Evolutionary conservation across 1,140 invertebrate genomes (phyloP).

Genomic region (Acyrthosiphon pisum): DNA sequence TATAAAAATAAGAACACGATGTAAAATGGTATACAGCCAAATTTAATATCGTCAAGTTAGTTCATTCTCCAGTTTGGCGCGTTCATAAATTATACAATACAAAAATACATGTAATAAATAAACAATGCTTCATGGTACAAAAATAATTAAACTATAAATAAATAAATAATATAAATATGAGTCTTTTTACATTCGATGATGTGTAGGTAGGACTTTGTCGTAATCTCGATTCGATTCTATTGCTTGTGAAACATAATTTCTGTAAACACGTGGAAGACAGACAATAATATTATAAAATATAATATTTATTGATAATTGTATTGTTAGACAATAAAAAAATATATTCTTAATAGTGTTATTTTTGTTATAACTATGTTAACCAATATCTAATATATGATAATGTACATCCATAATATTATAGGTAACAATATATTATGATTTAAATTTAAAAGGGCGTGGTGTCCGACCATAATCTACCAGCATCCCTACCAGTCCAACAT

Average conservation of each 20-base stretch:
- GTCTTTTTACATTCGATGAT: constrained; percentile 19
- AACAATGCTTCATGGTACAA: background rate
- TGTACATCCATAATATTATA: background rate
- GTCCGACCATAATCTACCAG: background rate
- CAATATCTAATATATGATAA: background rate
- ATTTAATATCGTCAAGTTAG: background rate
- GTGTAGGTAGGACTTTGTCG: constrained; percentile 38
- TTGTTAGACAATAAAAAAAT: background rate
- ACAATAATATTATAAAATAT: background rate
- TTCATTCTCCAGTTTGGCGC: background rate
- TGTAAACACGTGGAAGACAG: background rate
- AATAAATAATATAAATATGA: constrained; percentile 25
- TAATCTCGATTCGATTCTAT: constrained; percentile 12
- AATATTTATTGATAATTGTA: no score
- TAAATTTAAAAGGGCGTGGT: background rate
- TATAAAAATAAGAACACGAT: background rate
- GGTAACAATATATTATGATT: background rate
- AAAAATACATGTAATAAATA: constrained; percentile 18
- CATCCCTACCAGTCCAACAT: background rate
- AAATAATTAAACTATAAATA: constrained; percentile 35
- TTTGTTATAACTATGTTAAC: background rate
- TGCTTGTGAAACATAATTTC: background rate
- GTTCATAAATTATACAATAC: background rate
- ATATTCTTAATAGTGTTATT: background rate
- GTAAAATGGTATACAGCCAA: background rate